These are phyloP conservation scores for Macrophya alboannulata DNA, from an alignment of 2,888 invertebrate species.

Conservation along the genomic window DNA sequence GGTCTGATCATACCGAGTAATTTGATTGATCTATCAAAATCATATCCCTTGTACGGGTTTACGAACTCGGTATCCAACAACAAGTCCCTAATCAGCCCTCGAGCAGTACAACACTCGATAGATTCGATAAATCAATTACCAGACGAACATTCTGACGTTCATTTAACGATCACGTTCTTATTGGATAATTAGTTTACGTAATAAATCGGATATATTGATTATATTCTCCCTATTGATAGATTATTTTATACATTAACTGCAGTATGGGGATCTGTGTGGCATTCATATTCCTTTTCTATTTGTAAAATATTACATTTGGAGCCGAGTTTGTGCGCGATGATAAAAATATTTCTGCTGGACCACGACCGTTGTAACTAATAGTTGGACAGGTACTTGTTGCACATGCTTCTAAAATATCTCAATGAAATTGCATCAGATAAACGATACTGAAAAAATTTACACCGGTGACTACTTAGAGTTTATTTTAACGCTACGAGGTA, in stretches of 20 bases:
- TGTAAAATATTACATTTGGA: background rate
- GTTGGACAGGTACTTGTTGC: background rate
- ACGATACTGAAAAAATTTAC: background rate
- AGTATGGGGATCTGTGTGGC: background rate
- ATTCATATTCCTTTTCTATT: background rate
- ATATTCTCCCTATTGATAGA: background rate
- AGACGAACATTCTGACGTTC: background rate
- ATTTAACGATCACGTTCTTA: background rate
- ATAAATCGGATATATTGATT: background rate
- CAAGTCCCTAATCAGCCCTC: background rate
- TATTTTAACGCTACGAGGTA: background rate
- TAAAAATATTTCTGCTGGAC: background rate
- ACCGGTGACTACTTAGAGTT: background rate
- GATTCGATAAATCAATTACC: background rate
- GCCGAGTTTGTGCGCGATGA: background rate
- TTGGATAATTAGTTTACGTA: background rate
- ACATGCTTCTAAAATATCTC: background rate
- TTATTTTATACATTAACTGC: background rate
- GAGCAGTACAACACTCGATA: slow-evolving; percentile 3
- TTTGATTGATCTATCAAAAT: slow-evolving; percentile 2
- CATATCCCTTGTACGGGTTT: background rate
- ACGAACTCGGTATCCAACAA: background rate
- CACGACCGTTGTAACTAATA: background rate
- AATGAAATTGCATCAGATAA: background rate
- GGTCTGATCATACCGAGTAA: background rate